Evolutionary conservation across 2,113 vertebrate genomes (phyloP).

Genomic region (Entelurus aequoreus): DNA sequence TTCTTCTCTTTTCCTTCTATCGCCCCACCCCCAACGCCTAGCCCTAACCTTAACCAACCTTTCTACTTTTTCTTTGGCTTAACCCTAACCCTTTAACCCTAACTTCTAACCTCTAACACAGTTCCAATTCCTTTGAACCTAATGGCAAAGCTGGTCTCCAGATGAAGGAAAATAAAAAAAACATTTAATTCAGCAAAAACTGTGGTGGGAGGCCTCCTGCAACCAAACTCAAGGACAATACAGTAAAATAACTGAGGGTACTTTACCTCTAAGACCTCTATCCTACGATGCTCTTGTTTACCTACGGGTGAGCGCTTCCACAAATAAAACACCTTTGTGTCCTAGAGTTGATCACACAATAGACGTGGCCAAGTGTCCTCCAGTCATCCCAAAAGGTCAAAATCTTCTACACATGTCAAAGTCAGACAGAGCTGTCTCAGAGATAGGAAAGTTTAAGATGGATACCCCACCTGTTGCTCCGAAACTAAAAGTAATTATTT

Average conservation of each 20-base stretch:
- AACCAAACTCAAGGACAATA: constrained; percentile 29
- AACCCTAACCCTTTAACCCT: no score
- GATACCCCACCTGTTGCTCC: constrained; percentile 74
- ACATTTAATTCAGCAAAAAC: constrained; percentile 9
- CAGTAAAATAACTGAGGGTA: constrained; percentile 19
- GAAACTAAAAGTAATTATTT: constrained; percentile 76
- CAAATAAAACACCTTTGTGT: constrained; percentile 57
- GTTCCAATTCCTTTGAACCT: constrained; percentile 46
- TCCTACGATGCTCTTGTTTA: constrained; percentile 66
- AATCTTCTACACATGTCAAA: constrained; percentile 10
- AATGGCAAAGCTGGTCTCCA: constrained; percentile 20
- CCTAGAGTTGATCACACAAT: constrained; percentile 51
- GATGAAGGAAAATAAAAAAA: constrained; percentile 14
- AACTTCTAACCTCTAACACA: constrained; percentile 2
- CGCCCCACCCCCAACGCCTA: constrained; percentile 11
- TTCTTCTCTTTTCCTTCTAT: no score
- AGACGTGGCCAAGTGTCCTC: constrained; percentile 22
- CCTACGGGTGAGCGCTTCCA: constrained; percentile 54
- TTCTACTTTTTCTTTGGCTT: constrained; percentile 42
- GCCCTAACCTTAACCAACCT: constrained; percentile 46
- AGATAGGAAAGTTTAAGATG: constrained; percentile 35
- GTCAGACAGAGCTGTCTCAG: constrained; percentile 20
- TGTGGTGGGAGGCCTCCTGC: constrained; percentile 29
- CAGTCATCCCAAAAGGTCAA: constrained; percentile 7
- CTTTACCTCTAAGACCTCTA: constrained; percentile 54